Conservation (phyloP, 2,888 invertebrate genomes). For the Apodemia zela region DNA sequence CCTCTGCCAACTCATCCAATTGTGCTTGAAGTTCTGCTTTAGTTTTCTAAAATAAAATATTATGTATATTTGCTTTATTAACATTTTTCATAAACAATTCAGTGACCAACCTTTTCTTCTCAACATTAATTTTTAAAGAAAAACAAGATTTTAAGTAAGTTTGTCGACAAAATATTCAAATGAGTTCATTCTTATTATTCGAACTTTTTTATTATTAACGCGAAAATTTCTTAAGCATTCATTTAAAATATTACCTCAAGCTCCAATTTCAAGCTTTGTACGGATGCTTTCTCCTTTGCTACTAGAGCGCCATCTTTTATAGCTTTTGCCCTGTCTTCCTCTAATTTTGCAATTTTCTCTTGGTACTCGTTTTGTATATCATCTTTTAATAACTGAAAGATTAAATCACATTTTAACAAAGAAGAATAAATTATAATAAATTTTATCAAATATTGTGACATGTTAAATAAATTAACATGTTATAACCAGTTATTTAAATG, state of each 20-base stretch:
- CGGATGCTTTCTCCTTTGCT: constrained; percentile 60
- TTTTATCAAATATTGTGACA: too few species aligned
- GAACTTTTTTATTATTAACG: too few species aligned
- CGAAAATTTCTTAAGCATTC: too few species aligned
- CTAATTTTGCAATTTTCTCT: constrained; percentile 60
- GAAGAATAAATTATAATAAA: too few species aligned
- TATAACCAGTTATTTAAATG: too few species aligned
- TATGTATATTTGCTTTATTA: background rate
- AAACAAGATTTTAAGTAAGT: too few species aligned
- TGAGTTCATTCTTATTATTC: too few species aligned
- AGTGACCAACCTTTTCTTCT: too few species aligned
- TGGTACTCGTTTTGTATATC: constrained; percentile 66
- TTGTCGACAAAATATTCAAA: too few species aligned
- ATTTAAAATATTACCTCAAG: constrained; percentile 50
- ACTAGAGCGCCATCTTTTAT: constrained; percentile 53
- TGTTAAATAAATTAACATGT: too few species aligned
- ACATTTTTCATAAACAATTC: too few species aligned
- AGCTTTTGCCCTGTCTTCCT: constrained; percentile 59
- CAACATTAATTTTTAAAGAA: too few species aligned
- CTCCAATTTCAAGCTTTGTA: constrained; percentile 60
- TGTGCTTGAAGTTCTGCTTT: constrained; percentile 67
- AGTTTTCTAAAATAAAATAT: constrained; percentile 50
- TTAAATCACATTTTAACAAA: background rate
- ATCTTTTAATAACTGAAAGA: constrained; percentile 55
- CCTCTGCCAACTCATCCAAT: constrained; percentile 63